These are phyloP conservation scores for Stenodera caucasica DNA, from an alignment of 2,888 invertebrate genomes.

Conservation along the genomic window DNA sequence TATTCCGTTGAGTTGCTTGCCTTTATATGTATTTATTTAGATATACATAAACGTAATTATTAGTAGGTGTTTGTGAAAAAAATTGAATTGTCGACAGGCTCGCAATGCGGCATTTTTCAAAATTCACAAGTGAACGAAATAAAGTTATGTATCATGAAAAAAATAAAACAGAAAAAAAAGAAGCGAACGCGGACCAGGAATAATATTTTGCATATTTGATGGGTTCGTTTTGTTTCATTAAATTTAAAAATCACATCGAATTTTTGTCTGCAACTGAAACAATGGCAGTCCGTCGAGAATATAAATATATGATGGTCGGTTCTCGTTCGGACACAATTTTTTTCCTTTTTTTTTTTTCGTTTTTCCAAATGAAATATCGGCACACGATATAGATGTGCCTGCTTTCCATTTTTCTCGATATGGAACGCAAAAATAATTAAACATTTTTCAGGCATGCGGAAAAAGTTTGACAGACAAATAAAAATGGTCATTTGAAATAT, in stretches of 20 bases:
- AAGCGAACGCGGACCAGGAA: constrained; percentile 32
- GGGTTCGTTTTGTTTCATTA: constrained; percentile 54
- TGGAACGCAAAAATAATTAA: constrained; percentile 59
- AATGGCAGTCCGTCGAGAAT: constrained; percentile 55
- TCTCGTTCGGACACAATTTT: constrained; percentile 56
- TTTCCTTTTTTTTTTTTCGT: not conserved
- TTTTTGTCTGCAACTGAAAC: constrained; percentile 54
- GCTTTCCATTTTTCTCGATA: constrained; percentile 54
- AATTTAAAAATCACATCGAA: constrained; percentile 57
- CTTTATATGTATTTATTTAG: too few relatives aligned
- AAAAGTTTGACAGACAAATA: constrained; percentile 59
- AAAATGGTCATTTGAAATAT: constrained; percentile 58
- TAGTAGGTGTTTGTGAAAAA: constrained; percentile 20
- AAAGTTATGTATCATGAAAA: too few relatives aligned
- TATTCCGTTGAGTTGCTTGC: too few relatives aligned
- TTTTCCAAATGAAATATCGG: constrained; percentile 55
- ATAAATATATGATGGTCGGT: constrained; percentile 57
- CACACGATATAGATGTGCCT: constrained; percentile 53
- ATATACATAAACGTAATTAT: constrained; percentile 16
- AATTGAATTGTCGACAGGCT: constrained; percentile 16
- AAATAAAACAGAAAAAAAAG: too few relatives aligned
- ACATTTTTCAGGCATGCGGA: constrained; percentile 59
- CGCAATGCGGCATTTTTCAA: constrained; percentile 44
- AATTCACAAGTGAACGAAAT: constrained; percentile 48
- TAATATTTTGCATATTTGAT: constrained; percentile 55